These are phyloP conservation scores for Sialis lutaria DNA, from an alignment of 2,888 invertebrate genomes.

Conservation along the genomic window DNA sequence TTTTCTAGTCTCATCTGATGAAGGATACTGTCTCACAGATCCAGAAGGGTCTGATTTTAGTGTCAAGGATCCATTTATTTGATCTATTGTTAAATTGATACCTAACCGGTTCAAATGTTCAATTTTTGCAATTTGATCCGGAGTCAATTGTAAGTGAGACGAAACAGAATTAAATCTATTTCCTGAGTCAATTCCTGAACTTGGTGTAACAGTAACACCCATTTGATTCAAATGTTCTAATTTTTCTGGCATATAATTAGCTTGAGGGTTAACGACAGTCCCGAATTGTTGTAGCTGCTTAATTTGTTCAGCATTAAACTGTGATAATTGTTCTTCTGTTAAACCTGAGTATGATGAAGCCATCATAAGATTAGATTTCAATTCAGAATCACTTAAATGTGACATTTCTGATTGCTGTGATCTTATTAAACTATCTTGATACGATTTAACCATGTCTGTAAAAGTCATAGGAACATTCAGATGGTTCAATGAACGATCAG, in stretches of 20 bases:
- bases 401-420: not conserved
- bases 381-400: not conserved
- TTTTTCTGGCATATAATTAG: not conserved
- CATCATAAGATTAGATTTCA: not conserved
- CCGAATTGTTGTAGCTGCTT: not conserved
- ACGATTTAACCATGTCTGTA: slow-evolving; percentile 2
- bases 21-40: not conserved
- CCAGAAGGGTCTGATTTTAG: not conserved
- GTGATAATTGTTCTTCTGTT: not conserved
- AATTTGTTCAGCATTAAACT: not conserved
- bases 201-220: not conserved
- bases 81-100: slow-evolving; percentile 5
- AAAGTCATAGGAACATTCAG: not conserved
- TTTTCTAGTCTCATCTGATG: not conserved
- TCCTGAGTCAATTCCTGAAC: not conserved
- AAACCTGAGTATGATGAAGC: not conserved
- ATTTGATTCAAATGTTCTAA: not conserved
- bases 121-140: slow-evolving; percentile 3
- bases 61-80: slow-evolving; percentile 1
- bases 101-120: slow-evolving; percentile 5
- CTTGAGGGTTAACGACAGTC: not conserved
- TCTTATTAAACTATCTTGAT: slow-evolving; percentile 2
- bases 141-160: slow-evolving; percentile 1
- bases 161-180: not conserved
- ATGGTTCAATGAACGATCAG: not conserved